Conservation (phyloP, 2,113 vertebrate species). For the Dicerorhinus sumatrensis region DNA sequence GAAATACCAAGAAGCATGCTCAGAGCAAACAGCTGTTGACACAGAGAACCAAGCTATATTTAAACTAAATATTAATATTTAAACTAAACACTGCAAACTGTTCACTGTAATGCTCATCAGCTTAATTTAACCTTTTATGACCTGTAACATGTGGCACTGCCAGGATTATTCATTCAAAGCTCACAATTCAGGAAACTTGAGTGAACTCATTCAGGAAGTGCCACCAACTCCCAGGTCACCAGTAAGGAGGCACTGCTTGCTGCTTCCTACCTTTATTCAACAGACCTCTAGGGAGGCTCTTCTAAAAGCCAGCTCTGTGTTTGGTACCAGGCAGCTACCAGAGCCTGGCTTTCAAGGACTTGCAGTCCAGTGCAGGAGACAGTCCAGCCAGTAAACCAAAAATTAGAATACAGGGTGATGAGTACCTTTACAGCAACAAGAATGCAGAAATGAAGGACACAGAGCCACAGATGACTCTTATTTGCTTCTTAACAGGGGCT, state of each 20-base stretch:
- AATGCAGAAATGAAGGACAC: neutral
- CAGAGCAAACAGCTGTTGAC: neutral
- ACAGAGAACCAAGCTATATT: neutral
- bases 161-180: conserved; percentile 1
- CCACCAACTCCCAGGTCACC: neutral
- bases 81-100: conserved; percentile 35
- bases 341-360: neutral
- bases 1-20: neutral
- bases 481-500: conserved; percentile 28
- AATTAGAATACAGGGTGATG: neutral
- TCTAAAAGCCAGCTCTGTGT: neutral
- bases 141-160: neutral
- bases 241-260: neutral
- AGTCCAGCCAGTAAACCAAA: neutral
- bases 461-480: neutral
- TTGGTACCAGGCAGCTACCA: neutral
- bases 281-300: neutral
- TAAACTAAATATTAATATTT: conserved; percentile 52
- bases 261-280: neutral
- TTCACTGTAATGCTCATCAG: neutral
- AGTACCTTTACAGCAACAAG: neutral
- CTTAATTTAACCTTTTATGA: conserved; percentile 31
- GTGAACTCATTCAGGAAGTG: conserved; percentile 53
- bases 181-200: conserved; percentile 17
- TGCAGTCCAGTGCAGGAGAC: neutral